These are phyloP conservation scores for Zosterops borbonicus DNA, from an alignment of 2,113 vertebrate species.

Conservation along the genomic window DNA sequence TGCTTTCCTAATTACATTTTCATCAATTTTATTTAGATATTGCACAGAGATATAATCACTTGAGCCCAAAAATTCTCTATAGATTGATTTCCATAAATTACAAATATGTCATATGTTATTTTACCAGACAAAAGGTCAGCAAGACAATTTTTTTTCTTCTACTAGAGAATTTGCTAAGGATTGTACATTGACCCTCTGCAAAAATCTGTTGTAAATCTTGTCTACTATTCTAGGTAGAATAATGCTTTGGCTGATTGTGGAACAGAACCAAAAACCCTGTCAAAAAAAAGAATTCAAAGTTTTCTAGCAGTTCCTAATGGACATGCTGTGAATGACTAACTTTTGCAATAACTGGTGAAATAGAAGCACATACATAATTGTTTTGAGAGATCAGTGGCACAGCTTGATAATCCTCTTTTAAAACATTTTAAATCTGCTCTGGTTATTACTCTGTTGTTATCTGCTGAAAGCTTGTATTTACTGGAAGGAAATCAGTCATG, in stretches of 20 bases:
- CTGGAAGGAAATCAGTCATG: background rate
- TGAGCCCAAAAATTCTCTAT: slow-evolving; percentile 38
- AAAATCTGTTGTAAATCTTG: background rate
- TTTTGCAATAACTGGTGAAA: background rate
- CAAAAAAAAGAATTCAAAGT: background rate
- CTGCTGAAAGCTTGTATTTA: background rate
- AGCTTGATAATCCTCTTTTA: background rate
- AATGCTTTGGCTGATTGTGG: background rate
- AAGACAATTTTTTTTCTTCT: slow-evolving; percentile 53
- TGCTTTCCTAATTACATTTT: slow-evolving; percentile 57
- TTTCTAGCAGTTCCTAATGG: background rate
- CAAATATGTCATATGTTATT: slow-evolving; percentile 55
- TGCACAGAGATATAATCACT: slow-evolving; percentile 59
- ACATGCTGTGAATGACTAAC: background rate
- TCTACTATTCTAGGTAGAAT: background rate
- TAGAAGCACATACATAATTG: background rate
- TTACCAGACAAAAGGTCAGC: slow-evolving; percentile 67
- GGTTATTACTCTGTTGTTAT: slow-evolving; percentile 3
- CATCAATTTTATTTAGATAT: slow-evolving; percentile 71
- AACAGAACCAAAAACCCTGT: background rate
- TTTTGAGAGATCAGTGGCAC: background rate
- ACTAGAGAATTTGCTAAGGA: slow-evolving; percentile 31
- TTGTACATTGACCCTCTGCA: slow-evolving; percentile 22
- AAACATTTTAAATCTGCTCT: slow-evolving; percentile 5
- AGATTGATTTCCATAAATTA: slow-evolving; percentile 69